Percentiles rank a stretch among this genome's conserved stretches.
Evolutionary conservation across 2,797 vertebrate species (phyloP).

Genomic region (Astyanax mexicanus): DNA sequence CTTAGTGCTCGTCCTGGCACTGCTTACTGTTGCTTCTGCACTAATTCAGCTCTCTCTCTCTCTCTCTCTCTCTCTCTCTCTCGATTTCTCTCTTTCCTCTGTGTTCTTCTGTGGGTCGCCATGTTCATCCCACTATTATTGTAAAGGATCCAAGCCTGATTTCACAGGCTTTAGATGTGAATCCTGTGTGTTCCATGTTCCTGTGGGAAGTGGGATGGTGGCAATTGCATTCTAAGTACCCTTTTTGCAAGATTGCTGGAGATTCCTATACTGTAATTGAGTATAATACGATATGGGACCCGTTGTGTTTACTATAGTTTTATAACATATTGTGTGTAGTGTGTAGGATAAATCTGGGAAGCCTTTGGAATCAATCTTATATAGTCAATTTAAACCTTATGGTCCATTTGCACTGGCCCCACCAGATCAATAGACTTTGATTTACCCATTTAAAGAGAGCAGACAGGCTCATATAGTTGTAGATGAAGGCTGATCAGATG

Average conservation of each 20-base stretch:
- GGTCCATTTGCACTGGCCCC: slow-evolving; percentile 27
- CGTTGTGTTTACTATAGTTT: background rate
- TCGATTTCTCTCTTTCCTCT: background rate
- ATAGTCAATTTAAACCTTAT: slow-evolving; percentile 36
- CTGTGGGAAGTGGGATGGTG: slow-evolving; percentile 41
- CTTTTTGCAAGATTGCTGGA: slow-evolving; percentile 12
- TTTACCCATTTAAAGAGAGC: slow-evolving; percentile 44
- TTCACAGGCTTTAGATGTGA: slow-evolving; percentile 24
- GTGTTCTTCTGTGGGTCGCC: slow-evolving; percentile 26
- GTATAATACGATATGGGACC: too few relatives aligned
- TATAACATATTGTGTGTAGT: slow-evolving; percentile 7
- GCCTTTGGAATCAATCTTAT: slow-evolving; percentile 24
- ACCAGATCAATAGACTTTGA: slow-evolving; percentile 49
- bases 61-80: too few relatives aligned
- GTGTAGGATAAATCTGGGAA: slow-evolving; percentile 25
- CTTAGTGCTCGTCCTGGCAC: slow-evolving; percentile 33
- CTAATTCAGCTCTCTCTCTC: slow-evolving; percentile 12
- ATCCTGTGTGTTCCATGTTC: slow-evolving; percentile 25
- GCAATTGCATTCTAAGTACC: slow-evolving; percentile 39
- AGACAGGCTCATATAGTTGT: slow-evolving; percentile 20
- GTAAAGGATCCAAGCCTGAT: slow-evolving; percentile 34
- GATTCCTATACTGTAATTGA: too few relatives aligned
- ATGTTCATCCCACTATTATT: slow-evolving; percentile 24
- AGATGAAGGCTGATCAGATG: slow-evolving; percentile 29
- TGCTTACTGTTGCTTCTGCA: slow-evolving; percentile 35